Evolutionary conservation across 2,797 vertebrate genomes (phyloP).

Genomic region (Rhinella marina): DNA sequence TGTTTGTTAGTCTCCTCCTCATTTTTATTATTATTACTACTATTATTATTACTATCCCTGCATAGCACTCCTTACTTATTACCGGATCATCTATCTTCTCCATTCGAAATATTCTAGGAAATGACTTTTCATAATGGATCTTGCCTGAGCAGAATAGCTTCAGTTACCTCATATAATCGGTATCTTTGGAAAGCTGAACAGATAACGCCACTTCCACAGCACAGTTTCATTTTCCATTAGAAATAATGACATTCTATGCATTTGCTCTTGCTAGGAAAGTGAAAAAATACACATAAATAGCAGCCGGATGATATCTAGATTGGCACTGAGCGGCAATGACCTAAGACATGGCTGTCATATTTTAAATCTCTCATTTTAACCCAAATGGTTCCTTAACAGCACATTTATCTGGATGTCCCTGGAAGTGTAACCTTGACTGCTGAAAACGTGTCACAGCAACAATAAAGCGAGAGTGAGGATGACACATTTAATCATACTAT

Average conservation of each 20-base stretch:
- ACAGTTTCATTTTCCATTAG: constrained; percentile 54
- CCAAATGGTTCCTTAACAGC: constrained; percentile 36
- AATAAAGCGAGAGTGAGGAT: neutral
- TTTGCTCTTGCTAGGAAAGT: constrained; percentile 11
- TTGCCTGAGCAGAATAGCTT: constrained; percentile 30
- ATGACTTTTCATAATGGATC: constrained; percentile 59
- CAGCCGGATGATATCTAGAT: neutral
- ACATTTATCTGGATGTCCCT: constrained; percentile 50
- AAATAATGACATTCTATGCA: constrained; percentile 50
- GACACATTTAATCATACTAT: constrained; percentile 22
- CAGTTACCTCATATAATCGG: constrained; percentile 15
- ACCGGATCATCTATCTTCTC: neutral
- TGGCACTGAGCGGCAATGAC: constrained; percentile 24
- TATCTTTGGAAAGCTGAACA: constrained; percentile 28
- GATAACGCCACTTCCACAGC: constrained; percentile 42
- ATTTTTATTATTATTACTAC: neutral
- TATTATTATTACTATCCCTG: neutral
- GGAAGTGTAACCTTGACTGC: constrained; percentile 36
- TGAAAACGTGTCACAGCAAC: constrained; percentile 15
- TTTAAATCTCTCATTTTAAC: constrained; percentile 48
- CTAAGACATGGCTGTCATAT: constrained; percentile 44
- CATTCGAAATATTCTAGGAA: constrained; percentile 33
- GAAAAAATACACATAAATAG: constrained; percentile 45
- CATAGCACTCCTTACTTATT: neutral
- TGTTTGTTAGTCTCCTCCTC: neutral